Evolutionary conservation across 2,113 vertebrate species (phyloP).

Genomic region (Chauna torquata): DNA sequence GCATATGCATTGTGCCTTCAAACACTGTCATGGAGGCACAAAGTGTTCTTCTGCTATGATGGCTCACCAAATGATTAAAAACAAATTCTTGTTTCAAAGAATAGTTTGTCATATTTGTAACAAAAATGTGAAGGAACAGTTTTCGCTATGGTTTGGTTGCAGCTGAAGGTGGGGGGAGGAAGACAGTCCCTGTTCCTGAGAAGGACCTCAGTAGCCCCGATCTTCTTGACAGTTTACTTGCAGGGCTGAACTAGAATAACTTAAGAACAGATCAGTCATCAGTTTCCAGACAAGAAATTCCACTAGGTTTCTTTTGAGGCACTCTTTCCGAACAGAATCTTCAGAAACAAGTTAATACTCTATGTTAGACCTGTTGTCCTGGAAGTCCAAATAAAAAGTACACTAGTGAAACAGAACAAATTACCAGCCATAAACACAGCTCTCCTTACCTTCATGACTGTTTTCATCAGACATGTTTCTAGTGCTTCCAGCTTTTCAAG

Average conservation of each 20-base stretch:
- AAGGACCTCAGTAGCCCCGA: background rate
- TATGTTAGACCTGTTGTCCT: slow-evolving; percentile 9
- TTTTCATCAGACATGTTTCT: background rate
- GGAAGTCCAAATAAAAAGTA: slow-evolving; percentile 45
- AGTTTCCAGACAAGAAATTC: background rate
- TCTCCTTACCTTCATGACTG: background rate
- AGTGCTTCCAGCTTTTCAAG: background rate
- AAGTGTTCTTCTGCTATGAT: background rate
- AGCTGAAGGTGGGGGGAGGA: background rate
- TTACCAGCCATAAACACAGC: background rate
- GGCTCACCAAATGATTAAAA: background rate
- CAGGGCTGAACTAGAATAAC: background rate
- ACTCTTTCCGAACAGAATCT: background rate
- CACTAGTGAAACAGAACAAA: background rate
- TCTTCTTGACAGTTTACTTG: background rate
- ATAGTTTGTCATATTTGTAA: background rate
- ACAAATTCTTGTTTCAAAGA: background rate
- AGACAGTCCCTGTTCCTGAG: background rate
- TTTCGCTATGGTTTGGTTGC: background rate
- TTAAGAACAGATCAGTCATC: background rate
- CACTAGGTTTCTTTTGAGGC: background rate
- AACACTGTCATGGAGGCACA: background rate
- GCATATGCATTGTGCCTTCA: background rate
- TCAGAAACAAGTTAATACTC: background rate
- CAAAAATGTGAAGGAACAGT: background rate